Percentiles rank a stretch among this genome's conserved stretches.
phyloP scores from a whole-genome alignment of 2,113 vertebrate species.

The Rhinogobius similis region DNA sequence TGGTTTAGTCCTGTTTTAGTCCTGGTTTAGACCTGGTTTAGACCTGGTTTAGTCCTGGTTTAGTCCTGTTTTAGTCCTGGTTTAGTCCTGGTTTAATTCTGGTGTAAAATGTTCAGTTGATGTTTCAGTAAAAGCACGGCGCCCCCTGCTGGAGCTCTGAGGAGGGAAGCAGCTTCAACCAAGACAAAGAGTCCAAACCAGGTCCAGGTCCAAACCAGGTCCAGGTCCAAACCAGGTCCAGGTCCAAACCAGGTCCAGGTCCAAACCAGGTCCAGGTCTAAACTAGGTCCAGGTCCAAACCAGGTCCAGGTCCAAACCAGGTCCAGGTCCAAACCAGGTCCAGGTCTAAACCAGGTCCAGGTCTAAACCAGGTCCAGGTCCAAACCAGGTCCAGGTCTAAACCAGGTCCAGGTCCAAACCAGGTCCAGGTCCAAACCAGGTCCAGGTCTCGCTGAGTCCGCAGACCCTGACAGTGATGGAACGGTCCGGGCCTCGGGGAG shows the following conservation, averaged over 20 bases:
- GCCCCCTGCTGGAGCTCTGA: too few relatives aligned
- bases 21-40: too few relatives aligned
- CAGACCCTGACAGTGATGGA: constrained; percentile 2
- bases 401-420: background rate
- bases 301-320: background rate
- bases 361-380: background rate
- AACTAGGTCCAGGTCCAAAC: background rate
- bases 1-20: too few relatives aligned
- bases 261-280: background rate
- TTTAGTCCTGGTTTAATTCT: background rate
- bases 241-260: background rate
- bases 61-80: background rate
- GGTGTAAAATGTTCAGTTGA: too few relatives aligned
- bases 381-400: background rate
- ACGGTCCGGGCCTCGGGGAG: background rate
- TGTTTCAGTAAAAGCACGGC: too few relatives aligned
- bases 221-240: background rate
- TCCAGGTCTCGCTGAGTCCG: background rate
- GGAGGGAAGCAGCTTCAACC: too few relatives aligned
- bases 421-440: background rate
- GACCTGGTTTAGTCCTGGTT: background rate
- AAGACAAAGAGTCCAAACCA: too few relatives aligned
- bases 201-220: too few relatives aligned
- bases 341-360: too few relatives aligned
- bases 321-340: background rate